Base-by-base conservation (phyloP, 2,888 invertebrate genomes). In the Scelioninae gen. 2 region DNA sequence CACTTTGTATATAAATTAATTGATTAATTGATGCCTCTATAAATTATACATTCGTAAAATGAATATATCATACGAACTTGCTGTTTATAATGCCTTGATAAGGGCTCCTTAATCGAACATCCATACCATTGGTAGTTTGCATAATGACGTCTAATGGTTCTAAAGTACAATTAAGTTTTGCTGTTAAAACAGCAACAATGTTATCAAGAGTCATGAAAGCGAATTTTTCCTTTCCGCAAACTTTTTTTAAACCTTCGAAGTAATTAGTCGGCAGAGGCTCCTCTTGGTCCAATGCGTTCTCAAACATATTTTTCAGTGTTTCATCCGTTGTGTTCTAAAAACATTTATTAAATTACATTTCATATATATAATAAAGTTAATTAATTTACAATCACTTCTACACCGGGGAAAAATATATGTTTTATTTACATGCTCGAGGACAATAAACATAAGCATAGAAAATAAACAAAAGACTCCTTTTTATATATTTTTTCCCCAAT, bases 151-250 rank as follows among this genome's bases (percentile, higher is more conserved):
- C 84, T 22, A 86, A 61, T 2, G 84, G 81, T 60, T 82, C 84
- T 9, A 86, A 65, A 1, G 73, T 78, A 61, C 86, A 86, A 6
- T 81, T 73, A 2, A 85, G 74, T 53, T 74, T 78, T 0, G 79
- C 77, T 55, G 80, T 79, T 5, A 85, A 67, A 45, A 83, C 79
- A 0, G 78, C 69, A 4, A 82, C 83, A 74, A 82, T 83, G 11
- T 79, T 83, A 39, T 86, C 84, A 53, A 81, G 55, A 1, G 80
- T 78, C 84, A 86, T 84, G 50, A 86, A 85, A 1, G 85, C 84
- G 43, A 85, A 85, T n/a, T 82, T 83, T 0, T 80, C 61, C 15
- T 81, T 76, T 0, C 31, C 65, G 50, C 86, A 86, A 1, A 86
- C 79, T 9, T 77, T 78, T 2, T 48, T 55, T 65, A 86, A 63